Conservation (phyloP, 2,797 vertebrate species). For the Ctenopoma kingsleyae region DNA sequence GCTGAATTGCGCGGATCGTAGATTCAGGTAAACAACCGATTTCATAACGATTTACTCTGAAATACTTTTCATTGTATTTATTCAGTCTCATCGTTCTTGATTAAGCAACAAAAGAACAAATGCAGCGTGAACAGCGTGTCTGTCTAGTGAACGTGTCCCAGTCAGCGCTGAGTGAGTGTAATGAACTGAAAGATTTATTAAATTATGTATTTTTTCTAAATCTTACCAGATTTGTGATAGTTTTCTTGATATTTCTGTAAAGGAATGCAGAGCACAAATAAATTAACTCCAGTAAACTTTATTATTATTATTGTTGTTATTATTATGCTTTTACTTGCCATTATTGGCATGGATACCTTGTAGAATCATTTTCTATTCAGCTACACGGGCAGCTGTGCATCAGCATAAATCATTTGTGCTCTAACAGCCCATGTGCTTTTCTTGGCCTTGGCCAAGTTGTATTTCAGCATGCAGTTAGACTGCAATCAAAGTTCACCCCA, state of each 20-base stretch:
- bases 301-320: background rate
- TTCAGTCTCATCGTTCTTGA: background rate
- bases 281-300: background rate
- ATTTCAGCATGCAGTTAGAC: conserved; percentile 36
- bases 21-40: conserved; percentile 69
- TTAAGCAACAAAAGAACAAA: conserved; percentile 23
- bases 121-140: conserved; percentile 6
- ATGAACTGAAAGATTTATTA: background rate
- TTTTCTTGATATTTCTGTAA: background rate
- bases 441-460: conserved; percentile 56
- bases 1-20: conserved; percentile 64
- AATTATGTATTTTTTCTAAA: background rate
- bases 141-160: background rate
- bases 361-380: background rate
- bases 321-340: background rate
- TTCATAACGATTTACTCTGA: background rate
- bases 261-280: background rate
- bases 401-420: conserved; percentile 28
- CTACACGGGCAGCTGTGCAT: conserved; percentile 8
- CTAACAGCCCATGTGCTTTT: conserved; percentile 18
- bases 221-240: background rate
- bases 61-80: background rate
- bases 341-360: background rate
- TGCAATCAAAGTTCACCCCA: conserved; percentile 60
- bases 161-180: background rate